Evolutionary conservation across 2,888 invertebrate genomes (phyloP), one percentile per base, ranked within the genome.

Genomic region (Ophonus ardosiacus): DNA sequence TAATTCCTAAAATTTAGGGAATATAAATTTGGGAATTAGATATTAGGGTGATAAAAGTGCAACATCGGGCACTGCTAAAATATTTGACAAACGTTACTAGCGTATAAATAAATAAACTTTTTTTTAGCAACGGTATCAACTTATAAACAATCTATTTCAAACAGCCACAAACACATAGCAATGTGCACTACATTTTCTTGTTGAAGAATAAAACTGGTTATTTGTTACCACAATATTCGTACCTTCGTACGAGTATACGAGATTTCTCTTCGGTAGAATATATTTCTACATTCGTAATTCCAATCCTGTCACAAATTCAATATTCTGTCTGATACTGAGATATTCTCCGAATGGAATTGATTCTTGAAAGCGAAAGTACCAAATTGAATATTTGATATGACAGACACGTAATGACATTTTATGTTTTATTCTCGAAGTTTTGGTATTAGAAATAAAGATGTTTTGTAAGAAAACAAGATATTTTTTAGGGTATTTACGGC

Each of bases 331-430:
- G 65, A 68, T 40, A 40, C 63, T 18, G 17, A 59, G 31, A 65
- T 68, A 13, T 68, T 68, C 15, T 31, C 38, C 68, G 68, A 24
- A 68, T 40, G 5, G 68, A 31, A 68, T 68, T 56, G 56, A 51
- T 76, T 76, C 17, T 56, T 7, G 13, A 76, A 76, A 76, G 21
- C 17, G 76, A 76, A 76, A 40, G 71, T 71, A 71, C 38, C 71
- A 71, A 71, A 71, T 71, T 71, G 71, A 71, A 71, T 43, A 71
- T 43, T 76, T 21, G 43, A 76, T 76, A 76, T 51, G 40, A 38
- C 31, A 38, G 68, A 17, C 15, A 40, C 40, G 68, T 38, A 40
- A 15, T 17, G 7, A 13, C 8, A 63, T 65, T 65, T 65, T 2
- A 65, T 68, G 63, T 63, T 18, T 24, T 63, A 24, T 24, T 24